phyloP scores from a whole-genome alignment of 1,140 invertebrate genomes.

The Heliconius eleuchia region DNA sequence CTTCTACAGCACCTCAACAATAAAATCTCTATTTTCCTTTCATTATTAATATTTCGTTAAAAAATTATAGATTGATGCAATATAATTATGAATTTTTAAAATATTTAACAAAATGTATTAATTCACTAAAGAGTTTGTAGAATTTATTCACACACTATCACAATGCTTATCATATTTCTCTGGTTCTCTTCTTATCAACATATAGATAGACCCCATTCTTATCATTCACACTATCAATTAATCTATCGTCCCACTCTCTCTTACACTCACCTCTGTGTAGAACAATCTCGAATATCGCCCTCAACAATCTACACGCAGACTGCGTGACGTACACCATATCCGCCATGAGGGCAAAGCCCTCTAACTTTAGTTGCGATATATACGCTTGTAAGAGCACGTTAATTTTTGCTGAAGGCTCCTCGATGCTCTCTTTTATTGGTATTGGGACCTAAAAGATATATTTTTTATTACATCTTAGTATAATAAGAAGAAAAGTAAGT shows the following conservation, averaged over 20 bases:
- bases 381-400: constrained; percentile 97
- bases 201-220: background rate
- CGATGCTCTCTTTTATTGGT: constrained; percentile 99
- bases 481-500: too few relatives aligned
- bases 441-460: constrained; percentile 89
- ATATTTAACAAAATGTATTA: too few relatives aligned
- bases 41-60: too few relatives aligned
- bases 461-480: background rate
- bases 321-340: constrained; percentile 99
- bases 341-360: constrained; percentile 98
- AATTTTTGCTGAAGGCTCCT: constrained; percentile 98
- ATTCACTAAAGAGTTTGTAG: too few relatives aligned
- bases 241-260: background rate
- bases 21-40: too few relatives aligned
- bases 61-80: too few relatives aligned
- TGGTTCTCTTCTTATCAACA: background rate
- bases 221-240: background rate
- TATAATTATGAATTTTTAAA: too few relatives aligned
- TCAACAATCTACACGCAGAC: constrained; percentile 95
- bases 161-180: too few relatives aligned
- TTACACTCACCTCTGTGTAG: constrained; percentile 71
- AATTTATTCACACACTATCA: too few relatives aligned
- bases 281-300: constrained; percentile 99
- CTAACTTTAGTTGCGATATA: constrained; percentile 98
- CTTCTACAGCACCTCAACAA: too few relatives aligned